These are phyloP conservation scores for Heliconius sara DNA, from an alignment of 2,888 invertebrate genomes.

Conservation along the genomic window DNA sequence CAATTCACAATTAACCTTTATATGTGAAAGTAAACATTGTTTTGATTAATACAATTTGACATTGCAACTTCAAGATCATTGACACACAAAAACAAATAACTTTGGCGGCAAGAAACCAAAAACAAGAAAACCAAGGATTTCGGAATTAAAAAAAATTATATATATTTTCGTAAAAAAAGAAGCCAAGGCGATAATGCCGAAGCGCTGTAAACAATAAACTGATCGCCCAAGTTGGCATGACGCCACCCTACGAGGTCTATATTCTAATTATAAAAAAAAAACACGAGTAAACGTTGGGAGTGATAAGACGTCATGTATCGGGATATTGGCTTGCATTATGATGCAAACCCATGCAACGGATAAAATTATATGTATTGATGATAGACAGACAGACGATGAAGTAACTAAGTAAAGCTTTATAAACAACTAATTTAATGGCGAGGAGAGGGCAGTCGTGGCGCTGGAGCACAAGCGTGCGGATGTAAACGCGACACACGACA, in stretches of 20 bases:
- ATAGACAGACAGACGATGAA: slow-evolving; percentile 9
- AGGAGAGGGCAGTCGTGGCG: too few species aligned
- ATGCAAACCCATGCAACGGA: not conserved
- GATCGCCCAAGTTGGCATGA: slow-evolving; percentile 61
- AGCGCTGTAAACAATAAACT: slow-evolving; percentile 64
- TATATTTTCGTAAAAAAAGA: not conserved
- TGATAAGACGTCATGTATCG: slow-evolving; percentile 29
- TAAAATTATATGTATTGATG: slow-evolving; percentile 17
- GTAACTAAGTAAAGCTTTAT: slow-evolving; percentile 3
- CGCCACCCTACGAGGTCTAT: slow-evolving; percentile 57
- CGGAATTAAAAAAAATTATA: not conserved
- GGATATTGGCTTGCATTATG: slow-evolving; percentile 1
- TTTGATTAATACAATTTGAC: not conserved
- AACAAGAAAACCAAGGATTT: not conserved
- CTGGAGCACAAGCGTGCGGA: too few species aligned
- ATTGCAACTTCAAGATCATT: not conserved
- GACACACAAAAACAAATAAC: not conserved
- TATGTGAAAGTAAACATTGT: slow-evolving; percentile 5
- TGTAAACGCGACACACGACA: too few species aligned
- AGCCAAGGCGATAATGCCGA: slow-evolving; percentile 33
- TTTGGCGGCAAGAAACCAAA: not conserved
- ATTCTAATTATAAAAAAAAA: slow-evolving; percentile 64
- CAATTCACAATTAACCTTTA: not conserved
- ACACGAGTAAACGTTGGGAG: slow-evolving; percentile 45
- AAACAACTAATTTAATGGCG: not conserved